Evolutionary conservation across 2,113 vertebrate genomes (phyloP).

Genomic region (Sarotherodon lohbergeri): DNA sequence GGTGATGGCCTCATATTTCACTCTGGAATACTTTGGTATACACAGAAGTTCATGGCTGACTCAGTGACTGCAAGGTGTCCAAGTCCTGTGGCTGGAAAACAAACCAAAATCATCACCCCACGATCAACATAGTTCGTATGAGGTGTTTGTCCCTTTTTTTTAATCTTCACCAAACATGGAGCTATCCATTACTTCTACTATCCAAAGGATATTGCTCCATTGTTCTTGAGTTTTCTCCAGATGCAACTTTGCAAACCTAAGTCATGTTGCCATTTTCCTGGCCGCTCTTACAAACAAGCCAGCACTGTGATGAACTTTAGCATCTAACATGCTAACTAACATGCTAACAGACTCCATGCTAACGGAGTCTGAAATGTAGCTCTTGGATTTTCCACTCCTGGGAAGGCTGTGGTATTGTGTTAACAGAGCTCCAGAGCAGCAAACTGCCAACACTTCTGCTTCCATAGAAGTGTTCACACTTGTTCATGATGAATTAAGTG

Average conservation of each 20-base stretch:
- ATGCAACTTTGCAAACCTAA: background rate
- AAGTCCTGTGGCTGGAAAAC: background rate
- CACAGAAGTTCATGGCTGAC: background rate
- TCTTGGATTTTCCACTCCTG: background rate
- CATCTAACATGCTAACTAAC: background rate
- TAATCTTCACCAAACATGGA: background rate
- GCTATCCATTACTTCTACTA: background rate
- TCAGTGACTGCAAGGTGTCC: background rate
- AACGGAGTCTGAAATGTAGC: background rate
- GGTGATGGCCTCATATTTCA: background rate
- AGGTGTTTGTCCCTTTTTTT: background rate
- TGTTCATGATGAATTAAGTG: background rate
- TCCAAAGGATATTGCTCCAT: background rate
- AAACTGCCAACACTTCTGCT: background rate
- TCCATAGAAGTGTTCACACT: background rate
- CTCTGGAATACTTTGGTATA: background rate
- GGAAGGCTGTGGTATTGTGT: background rate
- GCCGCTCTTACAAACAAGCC: background rate
- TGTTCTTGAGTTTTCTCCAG: background rate
- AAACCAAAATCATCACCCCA: background rate
- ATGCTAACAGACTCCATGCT: background rate
- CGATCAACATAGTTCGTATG: background rate
- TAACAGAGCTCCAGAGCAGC: background rate
- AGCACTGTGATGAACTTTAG: background rate
- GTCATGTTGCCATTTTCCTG: background rate